Percentiles rank a stretch among this genome's conserved stretches.
Evolutionary conservation across 2,888 invertebrate genomes (phyloP).

Genomic region (Caenorhabditis japonica): DNA sequence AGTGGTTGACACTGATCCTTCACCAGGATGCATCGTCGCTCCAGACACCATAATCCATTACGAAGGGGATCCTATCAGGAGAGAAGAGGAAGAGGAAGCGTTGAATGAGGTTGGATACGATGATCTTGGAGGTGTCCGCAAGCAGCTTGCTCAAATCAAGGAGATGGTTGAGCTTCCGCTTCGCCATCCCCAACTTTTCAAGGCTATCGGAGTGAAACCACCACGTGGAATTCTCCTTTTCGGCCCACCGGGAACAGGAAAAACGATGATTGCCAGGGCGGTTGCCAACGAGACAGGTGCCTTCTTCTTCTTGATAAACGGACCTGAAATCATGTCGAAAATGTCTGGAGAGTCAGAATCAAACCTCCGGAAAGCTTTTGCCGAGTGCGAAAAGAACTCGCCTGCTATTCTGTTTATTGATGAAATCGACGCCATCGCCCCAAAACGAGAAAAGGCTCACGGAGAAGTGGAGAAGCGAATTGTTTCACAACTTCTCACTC

Average conservation of each 20-base stretch:
- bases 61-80: conserved; percentile 98
- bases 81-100: conserved; percentile 98
- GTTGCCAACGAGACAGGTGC: conserved; percentile 99
- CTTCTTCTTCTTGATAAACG: conserved; percentile 99
- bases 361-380: conserved; percentile 97
- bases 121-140: conserved; percentile 98
- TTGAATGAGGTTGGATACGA: conserved; percentile 98
- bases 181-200: conserved; percentile 97
- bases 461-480: conserved; percentile 97
- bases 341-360: conserved; percentile 99
- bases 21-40: conserved; percentile 97
- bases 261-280: conserved; percentile 96
- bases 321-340: conserved; percentile 99
- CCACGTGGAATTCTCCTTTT: conserved; percentile 97
- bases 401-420: conserved; percentile 99
- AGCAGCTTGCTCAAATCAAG: conserved; percentile 98
- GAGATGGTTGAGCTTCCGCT: conserved; percentile 99
- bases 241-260: conserved; percentile 90
- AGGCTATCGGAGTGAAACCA: conserved; percentile 83
- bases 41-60: conserved; percentile 99
- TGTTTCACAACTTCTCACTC: conserved; percentile 95
- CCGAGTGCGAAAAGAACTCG: conserved; percentile 99
- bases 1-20: conserved; percentile 95
- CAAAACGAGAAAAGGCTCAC: conserved; percentile 99
- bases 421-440: conserved; percentile 99